Percentiles rank a stretch among this genome's conserved stretches.
Evolutionary conservation across 2,113 vertebrate genomes (phyloP).

Genomic region (Amblyopsis rosae): DNA sequence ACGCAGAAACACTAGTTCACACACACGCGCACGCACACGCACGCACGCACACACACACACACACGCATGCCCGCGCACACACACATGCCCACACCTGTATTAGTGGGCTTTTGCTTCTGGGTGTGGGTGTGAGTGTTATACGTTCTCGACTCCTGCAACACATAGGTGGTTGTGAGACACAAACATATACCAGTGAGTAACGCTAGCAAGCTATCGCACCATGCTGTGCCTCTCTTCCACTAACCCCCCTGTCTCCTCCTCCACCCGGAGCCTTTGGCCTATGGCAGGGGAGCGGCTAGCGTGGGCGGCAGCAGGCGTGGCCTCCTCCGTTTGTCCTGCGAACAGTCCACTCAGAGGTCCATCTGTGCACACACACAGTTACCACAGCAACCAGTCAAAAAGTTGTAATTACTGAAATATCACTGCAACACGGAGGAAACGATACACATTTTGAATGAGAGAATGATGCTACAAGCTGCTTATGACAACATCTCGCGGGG

Average conservation of each 20-base stretch:
- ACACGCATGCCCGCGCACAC: too few relatives aligned
- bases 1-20: background rate
- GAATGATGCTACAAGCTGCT: background rate
- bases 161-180: background rate
- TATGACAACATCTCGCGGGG: background rate
- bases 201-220: background rate
- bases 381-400: slow-evolving; percentile 42
- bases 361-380: slow-evolving; percentile 42
- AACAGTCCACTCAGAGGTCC: slow-evolving; percentile 56
- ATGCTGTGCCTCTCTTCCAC: slow-evolving; percentile 3
- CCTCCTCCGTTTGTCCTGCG: slow-evolving; percentile 43
- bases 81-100: slow-evolving; percentile 40
- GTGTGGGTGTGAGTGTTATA: slow-evolving; percentile 20
- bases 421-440: slow-evolving; percentile 3
- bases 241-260: slow-evolving; percentile 29
- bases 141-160: slow-evolving; percentile 42
- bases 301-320: background rate
- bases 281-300: slow-evolving; percentile 15
- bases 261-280: slow-evolving; percentile 29
- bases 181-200: slow-evolving; percentile 4
- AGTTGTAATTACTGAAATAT: slow-evolving; percentile 23
- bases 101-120: slow-evolving; percentile 25
- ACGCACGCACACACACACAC: background rate
- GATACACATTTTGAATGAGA: background rate
- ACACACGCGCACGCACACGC: background rate